Percentiles rank a stretch among this genome's conserved stretches.
Evolutionary conservation across 2,113 vertebrate species (phyloP).

Genomic region (Macroglossus sobrinus): DNA sequence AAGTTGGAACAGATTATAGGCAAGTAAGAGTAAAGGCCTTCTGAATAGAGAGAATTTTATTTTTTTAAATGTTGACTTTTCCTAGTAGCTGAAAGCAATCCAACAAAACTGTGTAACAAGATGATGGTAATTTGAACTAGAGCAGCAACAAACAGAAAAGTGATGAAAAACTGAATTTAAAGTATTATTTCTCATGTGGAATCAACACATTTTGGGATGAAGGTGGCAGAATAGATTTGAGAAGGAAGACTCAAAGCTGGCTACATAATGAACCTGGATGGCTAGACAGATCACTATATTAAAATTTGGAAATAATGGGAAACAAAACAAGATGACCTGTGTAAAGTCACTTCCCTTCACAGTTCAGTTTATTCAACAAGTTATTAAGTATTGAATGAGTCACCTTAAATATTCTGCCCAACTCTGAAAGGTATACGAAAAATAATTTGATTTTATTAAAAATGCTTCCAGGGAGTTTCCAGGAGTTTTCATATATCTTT

Average conservation of each 20-base stretch:
- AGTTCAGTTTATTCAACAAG: neutral
- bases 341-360: neutral
- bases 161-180: neutral
- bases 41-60: neutral
- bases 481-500: neutral
- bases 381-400: neutral
- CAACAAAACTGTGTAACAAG: neutral
- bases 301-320: neutral
- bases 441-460: conserved; percentile 7
- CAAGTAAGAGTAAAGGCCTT: neutral
- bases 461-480: neutral
- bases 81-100: neutral
- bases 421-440: neutral
- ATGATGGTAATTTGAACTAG: neutral
- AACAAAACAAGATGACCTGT: neutral
- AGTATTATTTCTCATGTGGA: neutral
- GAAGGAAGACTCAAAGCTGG: neutral
- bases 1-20: neutral
- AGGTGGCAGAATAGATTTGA: neutral
- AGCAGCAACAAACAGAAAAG: neutral
- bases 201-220: neutral
- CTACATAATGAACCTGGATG: neutral
- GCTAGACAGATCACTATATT: neutral
- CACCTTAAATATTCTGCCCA: neutral
- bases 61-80: neutral